A percentile compares a stretch with the other conserved stretches of the same genome.
Conservation (phyloP, 2,113 vertebrate species). For the Megaleporinus macrocephalus region DNA sequence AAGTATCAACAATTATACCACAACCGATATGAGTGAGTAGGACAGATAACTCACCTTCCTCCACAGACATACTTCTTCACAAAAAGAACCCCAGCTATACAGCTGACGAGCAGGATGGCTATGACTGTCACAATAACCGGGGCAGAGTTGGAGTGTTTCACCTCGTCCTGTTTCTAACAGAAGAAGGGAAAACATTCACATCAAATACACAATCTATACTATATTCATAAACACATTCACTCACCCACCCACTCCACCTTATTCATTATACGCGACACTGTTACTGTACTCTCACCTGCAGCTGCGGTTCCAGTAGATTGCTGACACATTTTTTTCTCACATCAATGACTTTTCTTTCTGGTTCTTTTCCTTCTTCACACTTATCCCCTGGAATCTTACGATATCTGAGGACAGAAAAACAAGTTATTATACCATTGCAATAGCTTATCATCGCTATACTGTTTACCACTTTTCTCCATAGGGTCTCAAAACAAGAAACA, state of each 20-base stretch:
- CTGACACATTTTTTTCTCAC: conserved; percentile 87
- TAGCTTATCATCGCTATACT: too few relatives aligned
- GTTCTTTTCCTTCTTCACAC: conserved; percentile 84
- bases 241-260: not conserved
- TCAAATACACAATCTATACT: not conserved
- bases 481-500: too few relatives aligned
- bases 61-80: conserved; percentile 94
- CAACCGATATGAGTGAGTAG: not conserved
- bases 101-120: conserved; percentile 77
- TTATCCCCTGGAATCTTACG: conserved; percentile 92
- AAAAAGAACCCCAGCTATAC: conserved; percentile 79
- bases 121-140: conserved; percentile 84
- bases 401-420: conserved; percentile 75
- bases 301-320: conserved; percentile 68
- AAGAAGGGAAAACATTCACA: not conserved
- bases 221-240: not conserved
- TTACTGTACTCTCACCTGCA: conserved; percentile 67
- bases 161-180: conserved; percentile 58
- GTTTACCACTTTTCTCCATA: too few relatives aligned
- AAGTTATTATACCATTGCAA: not conserved
- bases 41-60: conserved; percentile 82
- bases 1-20: not conserved
- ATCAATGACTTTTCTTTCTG: conserved; percentile 81
- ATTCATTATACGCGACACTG: not conserved
- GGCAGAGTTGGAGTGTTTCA: conserved; percentile 71